Conservation (phyloP, 2,888 invertebrate genomes). For the Seira sanloemensis region DNA sequence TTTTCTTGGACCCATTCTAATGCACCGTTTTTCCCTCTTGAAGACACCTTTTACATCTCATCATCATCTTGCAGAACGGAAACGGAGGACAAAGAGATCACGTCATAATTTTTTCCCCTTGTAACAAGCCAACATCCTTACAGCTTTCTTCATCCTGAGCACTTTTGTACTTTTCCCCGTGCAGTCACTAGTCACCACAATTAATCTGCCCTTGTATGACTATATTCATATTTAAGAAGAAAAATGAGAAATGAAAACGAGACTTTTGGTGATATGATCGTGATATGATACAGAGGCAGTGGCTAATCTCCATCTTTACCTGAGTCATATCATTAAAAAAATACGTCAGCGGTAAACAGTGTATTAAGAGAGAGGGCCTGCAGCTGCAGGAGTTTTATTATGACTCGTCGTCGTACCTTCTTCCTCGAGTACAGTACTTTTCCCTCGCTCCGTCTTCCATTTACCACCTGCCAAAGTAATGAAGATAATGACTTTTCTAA, state of each 20-base stretch:
- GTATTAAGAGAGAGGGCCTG: not conserved
- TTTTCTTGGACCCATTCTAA: too few species aligned
- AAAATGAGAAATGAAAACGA: too few species aligned
- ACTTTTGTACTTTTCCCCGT: too few species aligned
- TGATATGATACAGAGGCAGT: too few species aligned
- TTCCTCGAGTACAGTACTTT: conserved; percentile 25
- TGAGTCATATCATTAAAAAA: too few species aligned
- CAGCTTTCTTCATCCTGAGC: conserved; percentile 27
- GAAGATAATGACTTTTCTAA: conserved; percentile 49
- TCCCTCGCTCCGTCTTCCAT: conserved; percentile 26
- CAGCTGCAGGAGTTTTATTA: conserved; percentile 8
- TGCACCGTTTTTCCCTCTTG: too few species aligned
- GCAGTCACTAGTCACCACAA: conserved; percentile 54
- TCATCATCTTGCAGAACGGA: too few species aligned
- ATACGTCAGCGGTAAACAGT: too few species aligned
- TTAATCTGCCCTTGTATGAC: conserved; percentile 41
- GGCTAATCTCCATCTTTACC: too few species aligned
- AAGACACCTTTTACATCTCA: too few species aligned
- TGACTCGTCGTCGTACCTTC: not conserved
- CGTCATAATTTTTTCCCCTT: conserved; percentile 47
- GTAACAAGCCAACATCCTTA: conserved; percentile 24
- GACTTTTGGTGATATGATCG: too few species aligned
- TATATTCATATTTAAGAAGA: not conserved
- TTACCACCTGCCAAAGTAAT: conserved; percentile 62
- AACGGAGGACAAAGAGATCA: conserved; percentile 34